A percentile compares a stretch with the other conserved stretches of the same genome.
Evolutionary conservation across 2,113 vertebrate species (phyloP).

Genomic region (Pitta sordida): DNA sequence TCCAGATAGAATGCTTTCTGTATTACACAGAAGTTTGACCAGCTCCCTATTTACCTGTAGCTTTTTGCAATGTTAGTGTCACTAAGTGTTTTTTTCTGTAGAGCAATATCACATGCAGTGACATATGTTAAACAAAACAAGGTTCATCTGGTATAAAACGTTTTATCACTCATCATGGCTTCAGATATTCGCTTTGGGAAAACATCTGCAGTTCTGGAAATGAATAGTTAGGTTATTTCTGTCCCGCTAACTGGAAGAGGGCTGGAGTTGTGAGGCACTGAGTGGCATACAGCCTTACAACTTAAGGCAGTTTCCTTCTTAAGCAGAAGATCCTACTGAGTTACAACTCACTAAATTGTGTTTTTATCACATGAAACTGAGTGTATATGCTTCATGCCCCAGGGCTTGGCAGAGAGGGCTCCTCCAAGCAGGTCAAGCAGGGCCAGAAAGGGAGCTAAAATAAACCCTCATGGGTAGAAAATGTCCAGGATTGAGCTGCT

Average conservation of each 20-base stretch:
- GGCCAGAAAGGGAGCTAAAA: background rate
- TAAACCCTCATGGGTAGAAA: background rate
- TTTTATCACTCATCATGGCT: slow-evolving; percentile 1
- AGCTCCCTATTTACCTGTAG: background rate
- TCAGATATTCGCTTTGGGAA: slow-evolving; percentile 13
- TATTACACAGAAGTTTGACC: background rate
- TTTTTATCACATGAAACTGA: background rate
- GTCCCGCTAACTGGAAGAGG: slow-evolving; percentile 54
- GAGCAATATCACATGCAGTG: background rate
- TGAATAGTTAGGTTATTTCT: slow-evolving; percentile 43
- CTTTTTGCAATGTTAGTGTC: background rate
- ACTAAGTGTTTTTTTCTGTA: background rate
- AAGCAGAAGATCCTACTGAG: background rate
- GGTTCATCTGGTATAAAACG: background rate
- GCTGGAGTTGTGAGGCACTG: slow-evolving; percentile 13
- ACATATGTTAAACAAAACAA: background rate
- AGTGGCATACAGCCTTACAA: background rate
- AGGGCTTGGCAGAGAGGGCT: background rate
- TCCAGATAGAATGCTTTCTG: background rate
- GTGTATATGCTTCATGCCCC: fast-evolving
- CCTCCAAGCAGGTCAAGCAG: background rate
- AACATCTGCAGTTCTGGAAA: slow-evolving; percentile 46
- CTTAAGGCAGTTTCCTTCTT: background rate
- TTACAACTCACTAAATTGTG: background rate
- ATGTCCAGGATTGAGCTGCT: background rate